Conservation (phyloP, 2,797 vertebrate genomes). For the Poeciliopsis presidionis region DNA sequence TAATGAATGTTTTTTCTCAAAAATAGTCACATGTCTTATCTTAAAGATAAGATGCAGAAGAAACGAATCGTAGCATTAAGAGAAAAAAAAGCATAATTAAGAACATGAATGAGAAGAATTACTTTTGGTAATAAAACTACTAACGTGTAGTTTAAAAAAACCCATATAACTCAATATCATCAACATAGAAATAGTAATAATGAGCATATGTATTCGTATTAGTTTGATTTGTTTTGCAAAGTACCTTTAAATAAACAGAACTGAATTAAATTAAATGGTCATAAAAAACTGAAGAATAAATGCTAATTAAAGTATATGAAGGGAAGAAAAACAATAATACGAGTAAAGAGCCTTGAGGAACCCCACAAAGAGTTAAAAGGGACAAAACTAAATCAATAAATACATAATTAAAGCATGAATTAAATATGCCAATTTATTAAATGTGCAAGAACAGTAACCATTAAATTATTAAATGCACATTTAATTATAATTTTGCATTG, state of each 20-base stretch:
- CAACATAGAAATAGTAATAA: background rate
- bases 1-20: background rate
- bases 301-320: background rate
- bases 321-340: background rate
- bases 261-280: background rate
- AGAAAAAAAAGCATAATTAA: background rate
- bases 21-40: background rate
- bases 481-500: too few relatives aligned
- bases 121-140: background rate
- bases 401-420: background rate
- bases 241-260: background rate
- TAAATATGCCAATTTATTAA: background rate
- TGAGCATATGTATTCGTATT: background rate
- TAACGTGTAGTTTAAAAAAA: background rate
- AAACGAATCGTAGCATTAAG: background rate
- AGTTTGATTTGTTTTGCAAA: background rate
- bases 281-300: background rate
- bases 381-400: background rate
- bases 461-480: background rate
- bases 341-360: background rate
- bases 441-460: background rate
- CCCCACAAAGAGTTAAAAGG: background rate
- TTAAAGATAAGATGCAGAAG: background rate
- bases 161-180: background rate
- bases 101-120: background rate